Evolutionary conservation across 1,140 invertebrate species (phyloP).

Genomic region (Lerema accius): DNA sequence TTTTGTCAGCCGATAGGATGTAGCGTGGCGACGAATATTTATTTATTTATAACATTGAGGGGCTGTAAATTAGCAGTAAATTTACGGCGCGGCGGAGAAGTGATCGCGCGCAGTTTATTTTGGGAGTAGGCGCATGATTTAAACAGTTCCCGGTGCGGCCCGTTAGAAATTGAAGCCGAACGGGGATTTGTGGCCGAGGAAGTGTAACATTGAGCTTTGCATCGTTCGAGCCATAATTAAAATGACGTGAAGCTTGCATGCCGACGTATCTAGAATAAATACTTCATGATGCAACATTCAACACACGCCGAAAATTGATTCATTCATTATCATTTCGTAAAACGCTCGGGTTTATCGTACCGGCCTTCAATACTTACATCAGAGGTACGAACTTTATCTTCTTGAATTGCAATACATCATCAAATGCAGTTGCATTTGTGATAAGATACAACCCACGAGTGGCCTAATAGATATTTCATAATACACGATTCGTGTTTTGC

Average conservation of each 20-base stretch:
- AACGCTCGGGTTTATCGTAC: neutral
- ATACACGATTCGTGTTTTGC: conserved; percentile 29
- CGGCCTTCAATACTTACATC: conserved; percentile 4
- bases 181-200: conserved; percentile 54
- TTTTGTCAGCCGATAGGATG: conserved; percentile 67
- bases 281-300: no score
- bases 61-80: conserved; percentile 79
- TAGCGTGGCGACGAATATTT: conserved; percentile 70
- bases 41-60: conserved; percentile 80
- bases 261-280: neutral
- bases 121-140: conserved; percentile 73
- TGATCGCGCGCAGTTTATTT: conserved; percentile 74
- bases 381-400: conserved; percentile 11
- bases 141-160: conserved; percentile 64
- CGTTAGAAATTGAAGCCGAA: conserved; percentile 68
- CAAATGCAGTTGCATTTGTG: conserved; percentile 18
- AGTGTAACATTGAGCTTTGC: conserved; percentile 48
- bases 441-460: conserved; percentile 13
- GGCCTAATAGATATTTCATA: conserved; percentile 23
- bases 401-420: conserved; percentile 18
- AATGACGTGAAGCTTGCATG: conserved; percentile 32
- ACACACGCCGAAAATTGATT: neutral
- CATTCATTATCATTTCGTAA: conserved; percentile 1
- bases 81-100: conserved; percentile 71
- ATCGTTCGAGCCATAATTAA: conserved; percentile 53